A percentile compares a stretch with the other conserved stretches of the same genome.
These are phyloP conservation scores for Leptothorax acervorum DNA, from an alignment of 2,888 invertebrate species.

Conservation along the genomic window DNA sequence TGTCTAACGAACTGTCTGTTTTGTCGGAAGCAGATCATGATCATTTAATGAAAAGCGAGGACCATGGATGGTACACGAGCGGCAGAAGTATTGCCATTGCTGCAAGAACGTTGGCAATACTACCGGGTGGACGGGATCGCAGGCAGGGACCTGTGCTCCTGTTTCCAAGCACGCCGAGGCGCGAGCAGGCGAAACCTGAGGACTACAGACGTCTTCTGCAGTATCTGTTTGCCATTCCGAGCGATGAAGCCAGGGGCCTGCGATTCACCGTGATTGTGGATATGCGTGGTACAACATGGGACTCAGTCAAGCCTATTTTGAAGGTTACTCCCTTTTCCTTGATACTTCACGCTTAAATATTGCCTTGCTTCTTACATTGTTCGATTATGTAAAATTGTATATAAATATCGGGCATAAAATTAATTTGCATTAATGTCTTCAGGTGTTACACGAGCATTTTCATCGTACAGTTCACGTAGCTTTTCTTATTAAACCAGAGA, in stretches of 20 bases:
- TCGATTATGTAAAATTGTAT: background rate
- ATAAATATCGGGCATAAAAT: background rate
- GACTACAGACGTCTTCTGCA: constrained; percentile 96
- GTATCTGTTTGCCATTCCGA: constrained; percentile 97
- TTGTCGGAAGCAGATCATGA: constrained; percentile 38
- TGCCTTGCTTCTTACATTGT: background rate
- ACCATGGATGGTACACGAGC: constrained; percentile 96
- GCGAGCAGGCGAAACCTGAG: constrained; percentile 97
- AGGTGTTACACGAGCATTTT: constrained; percentile 97
- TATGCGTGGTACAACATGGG: constrained; percentile 98
- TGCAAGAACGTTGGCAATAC: constrained; percentile 97
- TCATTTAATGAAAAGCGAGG: constrained; percentile 71
- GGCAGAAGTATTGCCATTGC: constrained; percentile 96
- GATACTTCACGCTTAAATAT: background rate
- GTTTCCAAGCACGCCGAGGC: constrained; percentile 95
- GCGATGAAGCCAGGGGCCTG: constrained; percentile 93
- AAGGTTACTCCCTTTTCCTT: constrained; percentile 86
- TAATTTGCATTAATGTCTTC: background rate
- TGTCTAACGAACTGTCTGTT: background rate
- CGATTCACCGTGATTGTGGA: constrained; percentile 99
- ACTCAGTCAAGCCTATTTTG: constrained; percentile 98
- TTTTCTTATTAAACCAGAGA: constrained; percentile 99
- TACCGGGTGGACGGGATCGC: constrained; percentile 97
- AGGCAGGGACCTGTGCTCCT: constrained; percentile 97
- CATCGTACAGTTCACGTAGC: constrained; percentile 97